A percentile compares a stretch with the other conserved stretches of the same genome.
Evolutionary conservation across 37 sponge, comb jelly and placozoan species (phyloP).

Genomic region (Theonella swinhoei): DNA sequence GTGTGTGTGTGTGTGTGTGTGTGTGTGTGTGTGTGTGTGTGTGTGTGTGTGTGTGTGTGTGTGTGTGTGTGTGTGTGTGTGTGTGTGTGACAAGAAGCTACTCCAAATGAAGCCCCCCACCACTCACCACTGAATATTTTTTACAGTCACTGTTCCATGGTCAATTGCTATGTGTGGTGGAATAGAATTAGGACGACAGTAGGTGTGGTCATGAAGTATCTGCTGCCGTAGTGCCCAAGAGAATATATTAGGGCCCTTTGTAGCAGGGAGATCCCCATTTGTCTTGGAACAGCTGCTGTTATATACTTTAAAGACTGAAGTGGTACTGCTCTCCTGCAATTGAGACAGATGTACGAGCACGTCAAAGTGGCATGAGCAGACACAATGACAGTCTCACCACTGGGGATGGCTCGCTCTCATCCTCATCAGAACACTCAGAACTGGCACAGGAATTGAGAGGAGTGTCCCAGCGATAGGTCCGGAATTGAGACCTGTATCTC

Average conservation of each 20-base stretch:
- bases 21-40: too few species aligned
- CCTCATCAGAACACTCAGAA: constrained; percentile 73
- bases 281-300: constrained; percentile 31
- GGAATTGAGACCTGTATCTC: constrained; percentile 20
- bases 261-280: not conserved
- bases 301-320: constrained; percentile 55
- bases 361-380: not conserved
- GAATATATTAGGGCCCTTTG: constrained; percentile 36
- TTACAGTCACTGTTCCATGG: constrained; percentile 41
- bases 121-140: constrained; percentile 44
- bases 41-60: too few species aligned
- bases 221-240: constrained; percentile 43
- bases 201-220: constrained; percentile 50
- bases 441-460: constrained; percentile 62
- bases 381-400: too few species aligned
- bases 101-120: not conserved
- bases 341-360: not conserved
- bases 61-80: not conserved
- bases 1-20: not conserved
- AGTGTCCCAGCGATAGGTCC: constrained; percentile 29
- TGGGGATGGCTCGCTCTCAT: constrained; percentile 23
- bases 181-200: constrained; percentile 15
- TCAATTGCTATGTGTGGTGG: constrained; percentile 26
- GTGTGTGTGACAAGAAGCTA: not conserved
- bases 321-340: not conserved